These are phyloP conservation scores for Puntigrus tetrazona DNA, from an alignment of 2,113 vertebrate species.

Conservation along the genomic window DNA sequence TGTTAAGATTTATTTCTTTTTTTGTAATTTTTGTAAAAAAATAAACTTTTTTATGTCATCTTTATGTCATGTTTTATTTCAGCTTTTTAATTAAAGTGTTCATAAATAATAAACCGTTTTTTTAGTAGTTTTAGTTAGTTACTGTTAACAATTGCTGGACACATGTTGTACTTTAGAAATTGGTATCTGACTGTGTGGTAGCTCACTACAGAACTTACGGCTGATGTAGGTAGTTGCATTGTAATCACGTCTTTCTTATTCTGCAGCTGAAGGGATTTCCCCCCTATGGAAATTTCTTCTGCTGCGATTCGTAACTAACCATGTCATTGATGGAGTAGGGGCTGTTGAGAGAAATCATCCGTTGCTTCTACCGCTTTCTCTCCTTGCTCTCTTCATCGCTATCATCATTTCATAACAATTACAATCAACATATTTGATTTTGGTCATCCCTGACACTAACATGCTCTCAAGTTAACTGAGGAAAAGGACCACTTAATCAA, in stretches of 20 bases:
- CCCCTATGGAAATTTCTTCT: not conserved
- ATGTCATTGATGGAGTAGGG: not conserved
- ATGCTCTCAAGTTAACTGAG: slow-evolving; percentile 26
- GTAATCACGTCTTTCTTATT: not conserved
- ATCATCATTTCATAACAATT: slow-evolving; percentile 43
- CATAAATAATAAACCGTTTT: not conserved
- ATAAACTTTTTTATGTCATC: not conserved
- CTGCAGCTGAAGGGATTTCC: not conserved
- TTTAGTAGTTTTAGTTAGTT: not conserved
- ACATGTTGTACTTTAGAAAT: not conserved
- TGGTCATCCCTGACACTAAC: slow-evolving; percentile 40
- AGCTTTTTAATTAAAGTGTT: not conserved
- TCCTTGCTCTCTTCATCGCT: slow-evolving; percentile 7
- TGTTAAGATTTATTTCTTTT: not conserved
- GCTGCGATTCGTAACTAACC: not conserved
- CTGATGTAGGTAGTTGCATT: not conserved
- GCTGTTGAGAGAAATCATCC: slow-evolving; percentile 15
- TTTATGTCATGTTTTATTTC: not conserved
- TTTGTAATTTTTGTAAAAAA: not conserved
- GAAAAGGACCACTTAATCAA: slow-evolving; percentile 47
- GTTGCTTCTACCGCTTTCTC: slow-evolving; percentile 1
- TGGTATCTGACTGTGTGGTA: not conserved
- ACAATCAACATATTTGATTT: slow-evolving; percentile 32
- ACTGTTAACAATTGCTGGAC: not conserved
- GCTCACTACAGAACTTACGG: not conserved